These are phyloP conservation scores for Trachurus trachurus DNA, from an alignment of 2,797 vertebrate species.

Conservation along the genomic window DNA sequence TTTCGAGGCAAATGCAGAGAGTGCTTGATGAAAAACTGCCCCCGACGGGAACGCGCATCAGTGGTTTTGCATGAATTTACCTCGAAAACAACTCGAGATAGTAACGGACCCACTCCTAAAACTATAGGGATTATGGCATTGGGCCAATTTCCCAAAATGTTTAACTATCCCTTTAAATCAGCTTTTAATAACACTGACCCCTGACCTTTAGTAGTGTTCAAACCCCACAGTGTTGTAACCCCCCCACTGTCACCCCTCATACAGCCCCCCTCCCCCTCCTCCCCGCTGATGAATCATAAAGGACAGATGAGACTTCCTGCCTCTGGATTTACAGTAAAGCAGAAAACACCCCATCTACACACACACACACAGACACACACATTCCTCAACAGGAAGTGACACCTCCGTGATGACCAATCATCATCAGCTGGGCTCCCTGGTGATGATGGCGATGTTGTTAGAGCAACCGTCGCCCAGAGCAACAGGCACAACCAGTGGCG, in stretches of 20 bases:
- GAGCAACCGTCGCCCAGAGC: constrained; percentile 75
- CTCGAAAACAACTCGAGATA: no score
- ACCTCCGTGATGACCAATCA: constrained; percentile 78
- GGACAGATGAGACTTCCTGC: background rate
- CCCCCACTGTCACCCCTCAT: no score
- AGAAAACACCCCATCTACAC: constrained; percentile 5
- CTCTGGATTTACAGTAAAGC: constrained; percentile 27
- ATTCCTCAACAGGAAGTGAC: constrained; percentile 67
- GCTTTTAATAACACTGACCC: background rate
- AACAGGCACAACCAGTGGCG: constrained; percentile 58
- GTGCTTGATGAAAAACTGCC: no score
- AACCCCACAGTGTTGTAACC: background rate
- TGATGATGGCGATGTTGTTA: constrained; percentile 74
- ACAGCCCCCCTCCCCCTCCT: background rate
- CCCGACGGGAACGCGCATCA: no score
- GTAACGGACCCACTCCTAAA: no score
- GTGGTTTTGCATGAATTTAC: no score
- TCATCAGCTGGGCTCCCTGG: constrained; percentile 68
- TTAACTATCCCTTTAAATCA: no score
- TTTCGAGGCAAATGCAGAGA: no score
- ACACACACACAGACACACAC: no score
- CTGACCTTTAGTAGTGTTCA: constrained; percentile 9
- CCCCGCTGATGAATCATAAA: background rate
- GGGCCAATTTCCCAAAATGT: no score
- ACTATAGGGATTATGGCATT: no score